Conservation (phyloP, 1,140 invertebrate genomes). For the Anthonomus grandis region DNA sequence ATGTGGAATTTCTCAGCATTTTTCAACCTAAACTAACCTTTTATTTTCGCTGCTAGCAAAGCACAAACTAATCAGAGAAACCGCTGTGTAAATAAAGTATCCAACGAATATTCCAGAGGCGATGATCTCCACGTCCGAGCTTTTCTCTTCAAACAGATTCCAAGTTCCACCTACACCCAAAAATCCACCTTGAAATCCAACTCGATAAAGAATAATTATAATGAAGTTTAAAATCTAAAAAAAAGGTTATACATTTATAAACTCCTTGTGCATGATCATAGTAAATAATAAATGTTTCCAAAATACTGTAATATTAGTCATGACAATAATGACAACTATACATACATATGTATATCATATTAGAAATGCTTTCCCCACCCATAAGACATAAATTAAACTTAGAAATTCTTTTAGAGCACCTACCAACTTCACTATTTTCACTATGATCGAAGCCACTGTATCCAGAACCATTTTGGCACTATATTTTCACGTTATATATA, state of each 20-base stretch:
- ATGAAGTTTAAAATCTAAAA: slow-evolving; percentile 76
- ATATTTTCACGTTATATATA: not conserved
- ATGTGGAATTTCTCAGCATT: too few relatives aligned
- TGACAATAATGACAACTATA: not conserved
- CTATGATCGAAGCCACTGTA: slow-evolving; percentile 70
- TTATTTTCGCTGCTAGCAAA: slow-evolving; percentile 75
- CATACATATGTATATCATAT: too few relatives aligned
- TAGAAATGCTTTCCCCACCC: slow-evolving; percentile 31
- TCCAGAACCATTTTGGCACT: slow-evolving; percentile 64
- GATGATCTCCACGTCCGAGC: slow-evolving; percentile 78
- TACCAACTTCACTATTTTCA: slow-evolving; percentile 77
- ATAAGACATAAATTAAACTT: too few relatives aligned
- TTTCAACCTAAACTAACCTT: slow-evolving; percentile 59
- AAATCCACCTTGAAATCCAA: slow-evolving; percentile 75
- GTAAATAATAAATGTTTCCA: not conserved
- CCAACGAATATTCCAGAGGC: slow-evolving; percentile 82
- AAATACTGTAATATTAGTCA: not conserved
- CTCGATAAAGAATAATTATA: slow-evolving; percentile 75
- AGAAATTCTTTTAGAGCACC: too few relatives aligned
- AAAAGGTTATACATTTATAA: slow-evolving; percentile 3
- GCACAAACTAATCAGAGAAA: slow-evolving; percentile 66
- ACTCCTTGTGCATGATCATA: not conserved
- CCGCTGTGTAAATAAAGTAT: slow-evolving; percentile 75
- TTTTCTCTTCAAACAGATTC: slow-evolving; percentile 86
- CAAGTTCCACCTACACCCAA: slow-evolving; percentile 80